Evolutionary conservation across 2,888 invertebrate genomes (phyloP).

Genomic region (Nineta flava): DNA sequence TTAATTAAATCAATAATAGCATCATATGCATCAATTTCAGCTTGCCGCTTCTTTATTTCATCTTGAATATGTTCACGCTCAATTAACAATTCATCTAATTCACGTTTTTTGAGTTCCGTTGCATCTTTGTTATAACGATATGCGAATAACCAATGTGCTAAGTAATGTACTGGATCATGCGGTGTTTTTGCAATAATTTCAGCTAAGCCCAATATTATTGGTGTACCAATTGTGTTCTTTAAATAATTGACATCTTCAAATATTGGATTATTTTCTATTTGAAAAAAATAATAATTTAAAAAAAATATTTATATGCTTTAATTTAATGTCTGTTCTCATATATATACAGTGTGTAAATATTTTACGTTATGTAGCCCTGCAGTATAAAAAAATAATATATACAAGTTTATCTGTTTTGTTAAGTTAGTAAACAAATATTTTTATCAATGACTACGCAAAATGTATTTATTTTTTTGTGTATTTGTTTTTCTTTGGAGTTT

Average conservation of each 20-base stretch:
- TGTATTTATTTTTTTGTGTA: no score
- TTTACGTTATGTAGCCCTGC: no score
- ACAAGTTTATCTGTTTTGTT: no score
- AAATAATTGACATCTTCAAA: conserved; percentile 24
- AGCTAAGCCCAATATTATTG: conserved; percentile 27
- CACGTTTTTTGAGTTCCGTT: conserved; percentile 19
- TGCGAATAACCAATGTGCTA: conserved; percentile 32
- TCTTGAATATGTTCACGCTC: conserved; percentile 22
- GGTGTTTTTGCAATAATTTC: conserved; percentile 30
- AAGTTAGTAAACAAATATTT: no score
- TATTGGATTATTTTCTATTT: conserved; percentile 15
- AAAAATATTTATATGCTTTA: no score
- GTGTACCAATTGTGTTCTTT: conserved; percentile 23
- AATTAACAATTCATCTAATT: conserved; percentile 21
- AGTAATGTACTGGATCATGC: conserved; percentile 30
- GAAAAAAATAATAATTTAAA: neutral
- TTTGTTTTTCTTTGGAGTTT: no score
- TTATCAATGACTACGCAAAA: no score
- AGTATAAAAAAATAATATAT: no score
- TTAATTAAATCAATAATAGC: conserved; percentile 23
- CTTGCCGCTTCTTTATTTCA: conserved; percentile 14
- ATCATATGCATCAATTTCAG: conserved; percentile 23
- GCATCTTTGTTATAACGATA: conserved; percentile 29
- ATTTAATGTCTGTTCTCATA: no score
- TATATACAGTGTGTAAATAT: no score